These are phyloP conservation scores for Rhagonycha fulva DNA, from an alignment of 2,888 invertebrate species.

Conservation along the genomic window DNA sequence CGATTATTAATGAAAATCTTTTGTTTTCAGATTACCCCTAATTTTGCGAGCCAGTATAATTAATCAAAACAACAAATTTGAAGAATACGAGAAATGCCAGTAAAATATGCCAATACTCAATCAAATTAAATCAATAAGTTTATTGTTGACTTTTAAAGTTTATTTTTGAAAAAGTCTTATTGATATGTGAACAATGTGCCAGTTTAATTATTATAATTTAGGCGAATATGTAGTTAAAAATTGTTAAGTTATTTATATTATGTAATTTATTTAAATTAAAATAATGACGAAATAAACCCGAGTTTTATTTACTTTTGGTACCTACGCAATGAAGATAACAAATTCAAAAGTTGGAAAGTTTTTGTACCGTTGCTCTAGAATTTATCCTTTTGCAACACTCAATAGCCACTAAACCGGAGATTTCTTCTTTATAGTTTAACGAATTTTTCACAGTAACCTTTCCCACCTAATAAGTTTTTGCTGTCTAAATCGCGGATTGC, in stretches of 20 bases:
- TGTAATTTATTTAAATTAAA: conserved; percentile 16
- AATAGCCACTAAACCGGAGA: too few relatives aligned
- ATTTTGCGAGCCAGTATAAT: background rate
- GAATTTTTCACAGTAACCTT: too few relatives aligned
- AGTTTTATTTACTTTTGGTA: background rate
- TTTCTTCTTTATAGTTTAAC: too few relatives aligned
- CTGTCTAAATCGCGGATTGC: too few relatives aligned
- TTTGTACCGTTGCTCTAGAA: too few relatives aligned
- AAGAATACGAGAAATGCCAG: background rate
- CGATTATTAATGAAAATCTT: background rate
- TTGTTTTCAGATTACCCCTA: conserved; percentile 1
- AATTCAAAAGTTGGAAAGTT: background rate
- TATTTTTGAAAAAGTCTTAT: background rate
- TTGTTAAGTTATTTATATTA: conserved; percentile 19
- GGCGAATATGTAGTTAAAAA: conserved; percentile 7
- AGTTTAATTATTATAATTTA: conserved; percentile 8
- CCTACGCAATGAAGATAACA: background rate
- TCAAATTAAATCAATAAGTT: background rate
- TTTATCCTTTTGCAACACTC: too few relatives aligned
- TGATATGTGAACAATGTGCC: conserved; percentile 8
- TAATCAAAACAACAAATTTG: background rate
- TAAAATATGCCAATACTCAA: conserved; percentile 1
- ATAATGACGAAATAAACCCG: background rate
- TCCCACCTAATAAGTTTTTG: too few relatives aligned
- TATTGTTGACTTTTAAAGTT: background rate